Base-by-base conservation (phyloP, 2,888 invertebrate genomes). In the Tubiluchus corallicola region DNA sequence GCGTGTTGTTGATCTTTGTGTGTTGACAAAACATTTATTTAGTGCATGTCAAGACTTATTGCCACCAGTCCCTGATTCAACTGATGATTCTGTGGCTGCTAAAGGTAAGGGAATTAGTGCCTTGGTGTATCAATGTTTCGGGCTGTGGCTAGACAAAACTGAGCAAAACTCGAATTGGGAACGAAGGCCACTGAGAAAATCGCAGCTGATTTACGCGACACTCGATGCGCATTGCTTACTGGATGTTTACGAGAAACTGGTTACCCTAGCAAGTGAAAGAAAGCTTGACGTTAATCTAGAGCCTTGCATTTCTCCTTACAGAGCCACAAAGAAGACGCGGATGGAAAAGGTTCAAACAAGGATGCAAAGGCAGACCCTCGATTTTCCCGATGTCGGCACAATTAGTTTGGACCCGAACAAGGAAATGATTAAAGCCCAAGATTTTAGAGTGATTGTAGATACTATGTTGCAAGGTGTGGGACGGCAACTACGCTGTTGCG, bases 101-200 rank as follows among this genome's bases (percentile, higher is more conserved):
- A n/a, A n/a, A n/a, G n/a, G n/a, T n/a, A n/a, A n/a, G 29, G 29
- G 81, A 50, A 69, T 87, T 18, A 76, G 76, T 55, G 75, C 75
- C 49, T 65, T 85, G 46, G 79, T 82, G 0, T 74, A 78, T 56
- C 66, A 75, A 37, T 81, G 82, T 58, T 72, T 83, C 57, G 83
- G 83, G 3, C 67, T 72, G 44, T 75, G 77, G 39, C 64, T 88
- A 38, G 75, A 82, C 63, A 88, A 88, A 64, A 74, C 76, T n/a
- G 82, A 87, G 65, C 85, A 85, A 58, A 82, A 83, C 65, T 84
- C 84, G 0, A 83, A 87, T 63, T 88, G 87, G 87, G 81, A 83
- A 56, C 73, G 77, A 52, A 70, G 87, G 51, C 87, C 87, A 5
- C 59, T 88, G 43, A 67, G 84, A 41, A 68, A 71, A 38, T 76